Evolutionary conservation across 2,888 invertebrate species (phyloP).

Genomic region (Biston stratarius): DNA sequence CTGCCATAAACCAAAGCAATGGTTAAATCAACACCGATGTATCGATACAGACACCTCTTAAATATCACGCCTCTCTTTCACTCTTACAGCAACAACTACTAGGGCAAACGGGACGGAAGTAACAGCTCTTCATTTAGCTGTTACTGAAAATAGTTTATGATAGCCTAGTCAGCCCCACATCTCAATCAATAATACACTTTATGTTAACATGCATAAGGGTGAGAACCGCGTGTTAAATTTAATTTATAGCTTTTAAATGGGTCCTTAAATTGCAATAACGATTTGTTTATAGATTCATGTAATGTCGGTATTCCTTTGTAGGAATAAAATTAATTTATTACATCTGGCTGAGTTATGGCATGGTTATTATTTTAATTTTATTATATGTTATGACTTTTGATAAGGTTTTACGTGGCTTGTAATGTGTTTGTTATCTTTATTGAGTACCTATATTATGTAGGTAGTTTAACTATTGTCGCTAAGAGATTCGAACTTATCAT

Average conservation of each 20-base stretch:
- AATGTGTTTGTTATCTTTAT: constrained; percentile 36
- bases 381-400: constrained; percentile 55
- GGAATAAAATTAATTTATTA: constrained; percentile 69
- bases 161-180: constrained; percentile 60
- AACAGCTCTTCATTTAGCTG: constrained; percentile 74
- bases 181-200: constrained; percentile 57
- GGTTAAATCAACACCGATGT: constrained; percentile 84
- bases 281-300: constrained; percentile 81
- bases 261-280: constrained; percentile 85
- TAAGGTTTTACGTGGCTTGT: constrained; percentile 32
- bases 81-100: constrained; percentile 43
- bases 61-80: constrained; percentile 68
- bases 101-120: constrained; percentile 58
- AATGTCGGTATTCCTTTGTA: constrained; percentile 67
- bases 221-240: constrained; percentile 47
- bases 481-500: background rate
- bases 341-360: constrained; percentile 52
- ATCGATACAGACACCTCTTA: constrained; percentile 84
- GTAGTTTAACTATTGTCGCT: background rate
- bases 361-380: constrained; percentile 58
- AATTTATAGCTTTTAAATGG: constrained; percentile 84
- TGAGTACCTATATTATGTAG: no score
- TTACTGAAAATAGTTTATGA: constrained; percentile 85
- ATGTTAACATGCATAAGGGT: constrained; percentile 45
- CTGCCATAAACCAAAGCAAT: constrained; percentile 85